phyloP scores from a whole-genome alignment of 2,113 vertebrate genomes.

The Vulpes ferrilata region DNA sequence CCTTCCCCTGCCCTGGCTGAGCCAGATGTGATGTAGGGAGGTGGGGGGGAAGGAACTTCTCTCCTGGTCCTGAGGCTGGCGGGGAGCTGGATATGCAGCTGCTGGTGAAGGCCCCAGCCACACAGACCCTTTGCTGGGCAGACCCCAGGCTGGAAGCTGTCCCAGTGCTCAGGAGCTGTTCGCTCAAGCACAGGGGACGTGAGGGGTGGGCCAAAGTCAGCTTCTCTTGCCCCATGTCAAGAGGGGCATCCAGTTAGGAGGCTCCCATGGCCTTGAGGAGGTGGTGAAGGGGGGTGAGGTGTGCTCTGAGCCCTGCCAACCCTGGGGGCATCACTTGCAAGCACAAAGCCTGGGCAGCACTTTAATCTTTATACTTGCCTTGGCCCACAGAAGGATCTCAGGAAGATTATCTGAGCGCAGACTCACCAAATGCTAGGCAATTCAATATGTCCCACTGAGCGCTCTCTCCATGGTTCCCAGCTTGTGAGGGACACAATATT shows the following conservation, averaged over 20 bases:
- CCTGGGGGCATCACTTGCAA: background rate
- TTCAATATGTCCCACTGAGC: rapidly evolving
- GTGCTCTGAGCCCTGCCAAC: background rate
- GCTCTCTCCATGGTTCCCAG: background rate
- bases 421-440: background rate
- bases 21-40: background rate
- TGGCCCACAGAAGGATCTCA: background rate
- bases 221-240: background rate
- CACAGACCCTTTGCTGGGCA: background rate
- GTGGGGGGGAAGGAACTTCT: background rate
- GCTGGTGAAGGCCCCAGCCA: background rate
- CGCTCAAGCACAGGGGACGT: background rate
- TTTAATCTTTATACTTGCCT: background rate
- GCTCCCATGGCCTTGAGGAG: background rate
- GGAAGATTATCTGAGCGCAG: background rate
- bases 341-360: too few species aligned
- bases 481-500: background rate
- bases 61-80: background rate
- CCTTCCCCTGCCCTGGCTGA: too few species aligned
- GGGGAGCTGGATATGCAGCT: background rate
- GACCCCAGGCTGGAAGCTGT: background rate
- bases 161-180: background rate
- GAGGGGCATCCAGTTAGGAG: background rate
- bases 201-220: background rate
- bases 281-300: rapidly evolving